Evolutionary conservation across 2,797 vertebrate species (phyloP).

Genomic region (Artibeus lituratus): DNA sequence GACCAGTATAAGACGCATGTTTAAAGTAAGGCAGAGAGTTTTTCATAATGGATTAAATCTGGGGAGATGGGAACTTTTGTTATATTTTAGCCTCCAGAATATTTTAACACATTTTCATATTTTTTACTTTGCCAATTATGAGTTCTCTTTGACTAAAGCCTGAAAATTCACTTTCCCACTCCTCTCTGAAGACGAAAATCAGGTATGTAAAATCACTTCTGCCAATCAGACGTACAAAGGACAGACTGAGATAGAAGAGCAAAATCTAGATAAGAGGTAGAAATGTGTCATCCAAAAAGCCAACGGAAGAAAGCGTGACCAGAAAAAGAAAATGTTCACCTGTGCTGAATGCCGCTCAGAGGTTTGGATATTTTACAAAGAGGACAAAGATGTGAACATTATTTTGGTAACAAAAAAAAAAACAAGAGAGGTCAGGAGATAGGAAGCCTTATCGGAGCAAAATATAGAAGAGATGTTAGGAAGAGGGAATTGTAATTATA

Average conservation of each 20-base stretch:
- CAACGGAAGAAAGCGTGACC: neutral
- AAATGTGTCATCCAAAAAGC: neutral
- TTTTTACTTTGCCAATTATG: neutral
- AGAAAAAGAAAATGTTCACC: neutral
- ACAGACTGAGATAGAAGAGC: neutral
- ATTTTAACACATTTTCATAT: neutral
- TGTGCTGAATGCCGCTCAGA: neutral
- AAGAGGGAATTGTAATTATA: neutral
- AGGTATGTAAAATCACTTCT: neutral
- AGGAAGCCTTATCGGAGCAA: neutral
- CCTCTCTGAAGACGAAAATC: neutral
- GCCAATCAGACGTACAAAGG: neutral
- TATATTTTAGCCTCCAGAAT: neutral
- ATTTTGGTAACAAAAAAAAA: neutral
- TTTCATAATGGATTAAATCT: neutral
- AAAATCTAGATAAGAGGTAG: neutral
- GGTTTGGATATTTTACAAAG: neutral
- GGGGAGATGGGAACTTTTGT: neutral
- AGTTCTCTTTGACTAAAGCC: neutral
- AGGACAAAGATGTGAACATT: neutral
- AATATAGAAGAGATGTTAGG: neutral
- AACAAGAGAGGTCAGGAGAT: neutral
- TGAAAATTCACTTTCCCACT: neutral
- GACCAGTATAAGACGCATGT: neutral
- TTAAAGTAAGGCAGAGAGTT: neutral